Evolutionary conservation across 2,888 invertebrate genomes (phyloP), one percentile per base, ranked within the genome.

Genomic region (Volucella zonaria): DNA sequence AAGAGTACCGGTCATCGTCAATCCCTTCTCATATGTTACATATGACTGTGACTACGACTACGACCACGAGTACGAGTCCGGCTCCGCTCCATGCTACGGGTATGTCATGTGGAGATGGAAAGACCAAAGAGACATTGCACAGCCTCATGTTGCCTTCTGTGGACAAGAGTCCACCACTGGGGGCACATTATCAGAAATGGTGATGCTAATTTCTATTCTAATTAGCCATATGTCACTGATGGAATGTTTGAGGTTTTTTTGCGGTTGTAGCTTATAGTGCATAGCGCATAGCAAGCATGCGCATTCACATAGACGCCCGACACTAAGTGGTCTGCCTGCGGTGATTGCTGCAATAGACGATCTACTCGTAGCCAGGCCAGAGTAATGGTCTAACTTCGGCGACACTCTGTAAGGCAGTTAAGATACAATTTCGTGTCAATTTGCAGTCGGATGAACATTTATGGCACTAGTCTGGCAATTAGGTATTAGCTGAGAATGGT

Each of bases 171-270:
- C 59, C 68, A 73, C 56, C 70, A 58, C 80, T 73, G 71, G 71
- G 81, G 68, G 73, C 73, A 77, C 71, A 70, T 81, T 77, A 81
- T 81, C 85, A 77, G 73, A 77, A 85, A 85, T 81, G 85, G 85
- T 85, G 85, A 85, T 85, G 85, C 81, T 85, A 85, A 85, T 85
- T 85, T 81, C 85, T 85, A 85, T 85, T 85, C 85, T 85, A 85
- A 85, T 85, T 85, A 85, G 85, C 85, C 77, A 85, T 85, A 85
- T 81, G 85, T 85, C 85, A 85, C 77, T 77, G 73, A 10, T 76
- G 85, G 85, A 77, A 85, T 85, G 85, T 64, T 67, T 67, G 68
- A 52, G 31, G 47, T 73, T 85, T 81, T n/a, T 81, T 85, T 58
- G 52, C 51, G 62, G 31, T 31, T 31, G 31, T 31, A 31, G 31